Evolutionary conservation across 2,113 vertebrate species (phyloP).

Genomic region (Dissostichus mawsoni): DNA sequence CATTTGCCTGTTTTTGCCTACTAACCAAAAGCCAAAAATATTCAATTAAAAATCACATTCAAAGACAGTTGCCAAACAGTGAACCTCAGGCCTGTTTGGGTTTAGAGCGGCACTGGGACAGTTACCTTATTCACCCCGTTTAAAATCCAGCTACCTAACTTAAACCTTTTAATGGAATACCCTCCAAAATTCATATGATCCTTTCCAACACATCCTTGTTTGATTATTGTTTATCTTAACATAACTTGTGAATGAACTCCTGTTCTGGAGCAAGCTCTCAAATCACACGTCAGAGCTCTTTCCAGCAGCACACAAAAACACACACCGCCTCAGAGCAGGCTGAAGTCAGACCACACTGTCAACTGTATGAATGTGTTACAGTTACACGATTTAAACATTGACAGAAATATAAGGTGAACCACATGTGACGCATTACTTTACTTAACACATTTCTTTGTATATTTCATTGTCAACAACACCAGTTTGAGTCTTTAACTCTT

Average conservation of each 20-base stretch:
- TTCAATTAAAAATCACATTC: background rate
- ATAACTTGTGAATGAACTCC: background rate
- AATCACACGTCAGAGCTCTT: constrained; percentile 2
- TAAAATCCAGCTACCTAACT: background rate
- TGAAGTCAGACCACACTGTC: constrained; percentile 6
- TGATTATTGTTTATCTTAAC: constrained; percentile 15
- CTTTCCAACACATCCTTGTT: background rate
- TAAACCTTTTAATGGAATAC: background rate
- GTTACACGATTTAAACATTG: background rate
- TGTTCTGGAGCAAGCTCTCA: constrained; percentile 7
- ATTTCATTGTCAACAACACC: background rate
- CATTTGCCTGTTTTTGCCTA: background rate
- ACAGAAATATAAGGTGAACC: background rate
- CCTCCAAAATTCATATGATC: background rate
- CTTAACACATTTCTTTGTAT: background rate
- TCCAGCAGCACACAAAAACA: background rate
- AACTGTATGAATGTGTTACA: background rate
- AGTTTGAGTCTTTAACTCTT: background rate
- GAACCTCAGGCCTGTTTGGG: background rate
- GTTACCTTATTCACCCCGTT: background rate
- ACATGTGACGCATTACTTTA: background rate
- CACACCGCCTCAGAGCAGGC: background rate
- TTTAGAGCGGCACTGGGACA: background rate
- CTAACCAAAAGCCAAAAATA: background rate
- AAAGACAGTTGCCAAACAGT: background rate